These are phyloP conservation scores for Tapirus terrestris DNA, from an alignment of 2,113 vertebrate species.

Conservation along the genomic window DNA sequence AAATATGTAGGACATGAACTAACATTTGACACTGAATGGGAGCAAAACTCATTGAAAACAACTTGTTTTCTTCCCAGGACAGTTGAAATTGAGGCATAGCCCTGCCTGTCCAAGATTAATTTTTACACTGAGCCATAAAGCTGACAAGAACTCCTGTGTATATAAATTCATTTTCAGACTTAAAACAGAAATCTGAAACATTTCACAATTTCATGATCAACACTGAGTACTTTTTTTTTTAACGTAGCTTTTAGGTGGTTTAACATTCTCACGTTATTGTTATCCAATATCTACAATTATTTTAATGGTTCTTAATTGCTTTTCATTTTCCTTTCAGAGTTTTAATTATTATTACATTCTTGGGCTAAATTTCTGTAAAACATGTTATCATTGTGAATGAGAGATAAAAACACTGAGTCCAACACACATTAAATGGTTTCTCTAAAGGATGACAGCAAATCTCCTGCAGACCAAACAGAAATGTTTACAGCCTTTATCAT, in stretches of 20 bases:
- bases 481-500: neutral
- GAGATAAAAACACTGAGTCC: neutral
- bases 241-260: neutral
- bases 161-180: conserved; percentile 57
- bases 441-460: neutral
- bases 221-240: neutral
- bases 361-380: neutral
- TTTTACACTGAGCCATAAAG: conserved; percentile 30
- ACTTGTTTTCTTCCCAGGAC: neutral
- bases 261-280: neutral
- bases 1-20: neutral
- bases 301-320: conserved; percentile 34
- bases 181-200: conserved; percentile 46
- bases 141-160: conserved; percentile 38
- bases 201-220: neutral
- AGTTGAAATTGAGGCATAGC: conserved; percentile 38
- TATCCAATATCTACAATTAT: neutral
- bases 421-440: neutral
- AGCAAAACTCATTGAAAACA: neutral
- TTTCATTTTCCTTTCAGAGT: neutral
- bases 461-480: conserved; percentile 16
- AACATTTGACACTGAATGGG: neutral
- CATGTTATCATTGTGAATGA: neutral
- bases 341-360: conserved; percentile 41
- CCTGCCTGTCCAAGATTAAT: conserved; percentile 19